These are phyloP conservation scores for Oreocharis arfaki DNA, from an alignment of 2,113 vertebrate species.

Conservation along the genomic window DNA sequence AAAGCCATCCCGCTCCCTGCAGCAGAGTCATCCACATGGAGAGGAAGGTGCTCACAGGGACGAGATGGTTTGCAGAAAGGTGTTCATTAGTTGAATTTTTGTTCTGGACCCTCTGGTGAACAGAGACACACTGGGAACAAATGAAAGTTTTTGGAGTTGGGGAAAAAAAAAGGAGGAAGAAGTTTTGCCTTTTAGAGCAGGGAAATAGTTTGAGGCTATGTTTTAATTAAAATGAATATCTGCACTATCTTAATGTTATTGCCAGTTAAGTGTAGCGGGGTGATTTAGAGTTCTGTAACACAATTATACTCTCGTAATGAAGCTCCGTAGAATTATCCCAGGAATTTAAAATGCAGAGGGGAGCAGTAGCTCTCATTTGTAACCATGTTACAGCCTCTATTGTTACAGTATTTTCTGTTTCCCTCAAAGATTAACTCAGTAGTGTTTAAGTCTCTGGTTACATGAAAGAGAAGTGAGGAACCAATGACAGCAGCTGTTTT, in stretches of 20 bases:
- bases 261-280: slow-evolving; percentile 81
- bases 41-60: background rate
- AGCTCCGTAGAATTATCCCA: slow-evolving; percentile 78
- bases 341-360: slow-evolving; percentile 79
- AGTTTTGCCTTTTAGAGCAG: slow-evolving; percentile 71
- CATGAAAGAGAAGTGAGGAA: slow-evolving; percentile 39
- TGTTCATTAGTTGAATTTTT: slow-evolving; percentile 62
- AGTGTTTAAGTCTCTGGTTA: slow-evolving; percentile 72
- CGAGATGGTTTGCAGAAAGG: slow-evolving; percentile 19
- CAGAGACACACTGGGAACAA: slow-evolving; percentile 49
- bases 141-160: slow-evolving; percentile 45
- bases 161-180: slow-evolving; percentile 5
- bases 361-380: slow-evolving; percentile 78
- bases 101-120: slow-evolving; percentile 48
- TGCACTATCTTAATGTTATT: slow-evolving; percentile 83
- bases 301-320: slow-evolving; percentile 81
- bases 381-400: slow-evolving; percentile 75
- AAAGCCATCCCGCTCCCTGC: background rate
- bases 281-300: slow-evolving; percentile 83
- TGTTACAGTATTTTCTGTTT: slow-evolving; percentile 80
- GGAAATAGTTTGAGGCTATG: slow-evolving; percentile 81
- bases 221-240: slow-evolving; percentile 87
- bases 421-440: slow-evolving; percentile 75
- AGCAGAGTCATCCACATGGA: background rate
- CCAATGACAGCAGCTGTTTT: background rate